Base-by-base conservation (phyloP, 1,140 invertebrate species). In the Bicyclus anynana region DNA sequence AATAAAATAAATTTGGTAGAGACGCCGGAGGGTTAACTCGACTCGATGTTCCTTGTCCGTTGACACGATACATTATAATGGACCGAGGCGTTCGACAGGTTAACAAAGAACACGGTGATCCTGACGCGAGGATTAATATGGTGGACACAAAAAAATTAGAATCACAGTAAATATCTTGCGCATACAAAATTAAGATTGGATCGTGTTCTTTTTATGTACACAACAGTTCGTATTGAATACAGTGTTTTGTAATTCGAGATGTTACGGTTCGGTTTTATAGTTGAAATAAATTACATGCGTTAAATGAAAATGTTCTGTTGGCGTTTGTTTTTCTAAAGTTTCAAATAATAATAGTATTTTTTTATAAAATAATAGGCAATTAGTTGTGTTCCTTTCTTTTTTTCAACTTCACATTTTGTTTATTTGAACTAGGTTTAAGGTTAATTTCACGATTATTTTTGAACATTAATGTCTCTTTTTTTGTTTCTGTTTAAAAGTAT, bases 51-150 rank as follows among this genome's bases (percentile, higher is more conserved):
- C 80, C 75, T 81, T 85, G 82, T 82, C 71, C 80, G 77, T 81
- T 85, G 82, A 85, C 84, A 87, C 81, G 76, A 81, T 80, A 82
- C 80, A 84, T 87, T 85, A 84, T 82, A 85, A 84, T 87, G 82
- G 81, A 69, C 74, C 72, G 69, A 61, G 74, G 72, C 70, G 60
- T 79, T 81, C 80, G 74, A 81, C 76, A 68, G 76, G 74, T 80
- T 79, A 79, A 84, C 81, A 84, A 84, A 86, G 77, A 77, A 83
- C 74, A 74, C 76, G 74, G 79, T 79, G 72, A 74, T 80, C 75
- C 73, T 83, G 80, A 86, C 81, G 73, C 74, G 74, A 76, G 79
- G 81, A 87, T 84, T 84, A 84, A 84, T 80, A 80, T 79, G 74
- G 76, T 75, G 62, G 75, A 80, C 76, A 84, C 77, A 84, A 80